A percentile compares a stretch with the other conserved stretches of the same genome.
Evolutionary conservation across 2,888 invertebrate species (phyloP).

Genomic region (Temnothorax rugatulus): DNA sequence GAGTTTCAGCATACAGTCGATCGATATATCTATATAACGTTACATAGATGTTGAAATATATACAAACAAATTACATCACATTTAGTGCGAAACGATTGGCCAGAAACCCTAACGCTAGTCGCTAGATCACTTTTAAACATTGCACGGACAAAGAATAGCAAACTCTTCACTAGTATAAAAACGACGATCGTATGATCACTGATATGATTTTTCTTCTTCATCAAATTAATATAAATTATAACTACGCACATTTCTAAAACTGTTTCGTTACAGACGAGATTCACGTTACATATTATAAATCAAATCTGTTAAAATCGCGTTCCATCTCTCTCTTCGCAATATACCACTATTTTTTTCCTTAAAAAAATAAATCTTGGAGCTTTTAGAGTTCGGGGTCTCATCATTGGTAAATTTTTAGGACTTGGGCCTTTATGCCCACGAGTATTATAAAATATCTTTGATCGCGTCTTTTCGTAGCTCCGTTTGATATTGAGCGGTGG

Average conservation of each 20-base stretch:
- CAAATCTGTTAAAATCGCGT: neutral
- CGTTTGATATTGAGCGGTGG: conserved; percentile 7
- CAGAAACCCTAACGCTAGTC: conserved; percentile 24
- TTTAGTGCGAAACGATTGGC: conserved; percentile 15
- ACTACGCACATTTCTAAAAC: neutral
- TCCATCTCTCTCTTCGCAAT: neutral
- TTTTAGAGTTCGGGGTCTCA: neutral
- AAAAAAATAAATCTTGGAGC: neutral
- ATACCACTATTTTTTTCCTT: neutral
- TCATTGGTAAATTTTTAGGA: neutral
- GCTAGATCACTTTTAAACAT: neutral
- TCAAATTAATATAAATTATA: conserved; percentile 11
- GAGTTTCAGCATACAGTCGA: neutral
- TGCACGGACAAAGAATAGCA: neutral
- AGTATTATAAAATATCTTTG: neutral
- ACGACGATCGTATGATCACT: neutral
- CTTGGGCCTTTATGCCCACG: neutral
- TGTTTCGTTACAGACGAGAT: neutral
- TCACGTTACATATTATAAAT: neutral
- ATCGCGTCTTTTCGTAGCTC: neutral
- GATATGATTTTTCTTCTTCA: conserved; percentile 21
- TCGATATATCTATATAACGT: neutral
- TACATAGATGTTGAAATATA: neutral
- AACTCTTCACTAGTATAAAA: conserved; percentile 36
- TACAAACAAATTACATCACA: conserved; percentile 22